phyloP scores from a whole-genome alignment of 2,888 invertebrate species.

The Latheticus oryzae region DNA sequence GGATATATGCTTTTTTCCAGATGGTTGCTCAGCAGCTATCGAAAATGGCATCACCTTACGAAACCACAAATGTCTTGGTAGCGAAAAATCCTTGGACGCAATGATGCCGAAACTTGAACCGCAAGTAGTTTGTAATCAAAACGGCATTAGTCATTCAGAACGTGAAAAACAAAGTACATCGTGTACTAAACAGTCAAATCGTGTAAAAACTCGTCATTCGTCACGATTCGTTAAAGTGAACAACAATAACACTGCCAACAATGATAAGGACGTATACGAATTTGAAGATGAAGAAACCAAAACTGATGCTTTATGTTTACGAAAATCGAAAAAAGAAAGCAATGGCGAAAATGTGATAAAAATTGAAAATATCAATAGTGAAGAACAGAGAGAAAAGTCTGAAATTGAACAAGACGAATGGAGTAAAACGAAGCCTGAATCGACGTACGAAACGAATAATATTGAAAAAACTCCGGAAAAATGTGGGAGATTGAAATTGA shows the following conservation, averaged over 20 bases:
- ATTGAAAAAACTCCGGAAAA: constrained; percentile 56
- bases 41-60: constrained; percentile 70
- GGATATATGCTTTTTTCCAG: constrained; percentile 11
- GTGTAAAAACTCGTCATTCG: constrained; percentile 33
- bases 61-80: constrained; percentile 71
- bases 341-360: constrained; percentile 43
- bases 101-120: constrained; percentile 38
- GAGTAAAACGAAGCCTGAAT: constrained; percentile 20
- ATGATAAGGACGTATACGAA: constrained; percentile 65
- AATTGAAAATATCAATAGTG: constrained; percentile 14
- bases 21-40: constrained; percentile 46
- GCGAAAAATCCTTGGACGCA: constrained; percentile 25
- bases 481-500: constrained; percentile 77
- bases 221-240: constrained; percentile 40
- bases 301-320: constrained; percentile 38
- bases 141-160: constrained; percentile 44
- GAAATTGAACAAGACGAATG: constrained; percentile 36
- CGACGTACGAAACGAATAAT: constrained; percentile 51
- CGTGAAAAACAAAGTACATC: constrained; percentile 5
- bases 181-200: constrained; percentile 25
- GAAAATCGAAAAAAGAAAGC: constrained; percentile 31
- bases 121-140: constrained; percentile 52
- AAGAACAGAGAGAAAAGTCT: constrained; percentile 47
- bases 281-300: constrained; percentile 52
- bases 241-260: constrained; percentile 50